Percentiles rank a stretch among this genome's conserved stretches.
Evolutionary conservation across 2,113 vertebrate species (phyloP).

Genomic region (Bombycilla garrulus): DNA sequence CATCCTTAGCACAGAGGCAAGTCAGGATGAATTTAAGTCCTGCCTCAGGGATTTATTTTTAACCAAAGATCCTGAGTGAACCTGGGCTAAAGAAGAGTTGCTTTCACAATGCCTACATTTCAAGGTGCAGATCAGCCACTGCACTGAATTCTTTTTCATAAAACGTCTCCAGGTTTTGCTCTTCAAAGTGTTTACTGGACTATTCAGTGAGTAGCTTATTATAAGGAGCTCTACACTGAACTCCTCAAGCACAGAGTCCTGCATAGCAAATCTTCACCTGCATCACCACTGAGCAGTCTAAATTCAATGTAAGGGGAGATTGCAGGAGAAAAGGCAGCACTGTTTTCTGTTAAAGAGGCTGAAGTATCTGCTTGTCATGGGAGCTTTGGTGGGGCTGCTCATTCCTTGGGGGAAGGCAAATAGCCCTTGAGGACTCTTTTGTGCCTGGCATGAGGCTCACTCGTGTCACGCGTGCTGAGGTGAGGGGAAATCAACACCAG

Average conservation of each 20-base stretch:
- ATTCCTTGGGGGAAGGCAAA: not conserved
- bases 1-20: not conserved
- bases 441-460: not conserved
- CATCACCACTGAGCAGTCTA: not conserved
- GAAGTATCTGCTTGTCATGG: not conserved
- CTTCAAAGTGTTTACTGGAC: not conserved
- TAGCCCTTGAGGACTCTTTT: not conserved
- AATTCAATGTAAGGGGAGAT: not conserved
- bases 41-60: not conserved
- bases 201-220: not conserved
- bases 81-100: not conserved
- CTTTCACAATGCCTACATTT: not conserved
- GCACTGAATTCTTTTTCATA: not conserved
- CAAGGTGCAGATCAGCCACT: not conserved
- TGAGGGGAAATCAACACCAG: not conserved
- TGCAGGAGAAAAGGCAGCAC: not conserved
- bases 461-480: not conserved
- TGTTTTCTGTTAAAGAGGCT: not conserved
- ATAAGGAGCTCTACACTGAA: not conserved
- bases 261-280: not conserved
- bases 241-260: not conserved
- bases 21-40: not conserved
- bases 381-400: not conserved
- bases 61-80: not conserved
- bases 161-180: not conserved